Conservation (phyloP, 2,797 vertebrate species). For the Prionace glauca region DNA sequence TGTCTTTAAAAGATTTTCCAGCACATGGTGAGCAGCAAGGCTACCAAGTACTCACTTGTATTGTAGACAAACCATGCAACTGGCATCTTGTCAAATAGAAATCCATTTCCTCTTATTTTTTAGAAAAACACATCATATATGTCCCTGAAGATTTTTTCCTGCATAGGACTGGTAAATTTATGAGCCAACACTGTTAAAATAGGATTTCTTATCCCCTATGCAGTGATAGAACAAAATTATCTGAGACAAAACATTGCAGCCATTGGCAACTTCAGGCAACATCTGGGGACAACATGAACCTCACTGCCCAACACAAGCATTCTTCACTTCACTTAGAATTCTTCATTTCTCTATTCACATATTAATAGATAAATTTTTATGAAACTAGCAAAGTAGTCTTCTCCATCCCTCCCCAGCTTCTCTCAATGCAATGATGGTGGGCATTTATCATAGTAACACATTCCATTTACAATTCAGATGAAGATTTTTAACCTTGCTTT, state of each 20-base stretch:
- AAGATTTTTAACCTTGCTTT: neutral
- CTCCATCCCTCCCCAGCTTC: neutral
- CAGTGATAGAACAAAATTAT: neutral
- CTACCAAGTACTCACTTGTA: neutral
- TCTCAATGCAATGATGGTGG: neutral
- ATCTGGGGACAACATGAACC: neutral
- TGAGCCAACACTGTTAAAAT: neutral
- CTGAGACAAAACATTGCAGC: neutral
- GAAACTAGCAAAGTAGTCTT: too few relatives aligned
- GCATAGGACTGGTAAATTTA: neutral
- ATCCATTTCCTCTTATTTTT: neutral
- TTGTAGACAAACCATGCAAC: neutral
- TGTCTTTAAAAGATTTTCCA: slow-evolving; percentile 1
- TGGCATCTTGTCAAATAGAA: neutral
- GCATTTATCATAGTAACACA: neutral
- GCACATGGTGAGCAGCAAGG: neutral
- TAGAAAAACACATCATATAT: neutral
- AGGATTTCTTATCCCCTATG: neutral
- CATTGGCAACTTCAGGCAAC: neutral
- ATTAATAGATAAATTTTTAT: neutral
- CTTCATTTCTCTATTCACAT: neutral
- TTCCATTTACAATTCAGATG: neutral
- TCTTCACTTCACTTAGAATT: neutral
- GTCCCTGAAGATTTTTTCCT: neutral
- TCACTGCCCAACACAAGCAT: neutral